Percentiles rank a stretch among this genome's conserved stretches.
phyloP scores from a whole-genome alignment of 2,113 vertebrate species.

The Orientallactaga bullata region DNA sequence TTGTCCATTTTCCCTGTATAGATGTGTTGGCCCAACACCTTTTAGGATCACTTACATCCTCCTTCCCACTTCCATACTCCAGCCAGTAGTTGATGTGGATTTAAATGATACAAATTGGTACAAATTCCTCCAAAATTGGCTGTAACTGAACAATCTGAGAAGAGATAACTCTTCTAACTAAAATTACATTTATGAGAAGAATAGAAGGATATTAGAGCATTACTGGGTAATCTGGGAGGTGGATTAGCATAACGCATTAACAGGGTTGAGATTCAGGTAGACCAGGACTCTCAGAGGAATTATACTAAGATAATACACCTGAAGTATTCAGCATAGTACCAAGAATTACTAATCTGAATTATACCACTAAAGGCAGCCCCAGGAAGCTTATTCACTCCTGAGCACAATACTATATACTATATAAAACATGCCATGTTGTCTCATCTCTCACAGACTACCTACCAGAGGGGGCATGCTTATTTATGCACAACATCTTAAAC shows the following conservation, averaged over 20 bases:
- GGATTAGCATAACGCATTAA: neutral
- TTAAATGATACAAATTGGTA: slow-evolving; percentile 38
- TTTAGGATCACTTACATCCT: neutral
- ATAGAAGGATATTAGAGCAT: neutral
- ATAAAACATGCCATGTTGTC: neutral
- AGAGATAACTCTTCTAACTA: slow-evolving; percentile 32
- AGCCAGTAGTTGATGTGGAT: neutral
- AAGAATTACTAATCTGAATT: neutral
- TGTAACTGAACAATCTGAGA: neutral
- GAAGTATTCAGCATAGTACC: neutral
- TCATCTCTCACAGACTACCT: neutral
- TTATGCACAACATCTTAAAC: neutral
- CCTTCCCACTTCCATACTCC: neutral
- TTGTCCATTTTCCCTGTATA: neutral
- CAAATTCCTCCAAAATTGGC: neutral
- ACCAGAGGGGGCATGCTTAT: neutral
- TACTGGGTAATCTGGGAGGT: neutral
- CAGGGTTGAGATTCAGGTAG: neutral
- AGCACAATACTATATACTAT: neutral
- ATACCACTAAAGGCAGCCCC: neutral
- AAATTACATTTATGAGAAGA: neutral
- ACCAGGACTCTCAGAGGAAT: neutral
- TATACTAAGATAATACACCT: neutral
- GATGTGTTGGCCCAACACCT: neutral
- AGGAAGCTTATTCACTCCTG: neutral